Evolutionary conservation across 2,797 vertebrate genomes (phyloP), one percentile per base, ranked within the genome.

Genomic region (Labeo calbasu): DNA sequence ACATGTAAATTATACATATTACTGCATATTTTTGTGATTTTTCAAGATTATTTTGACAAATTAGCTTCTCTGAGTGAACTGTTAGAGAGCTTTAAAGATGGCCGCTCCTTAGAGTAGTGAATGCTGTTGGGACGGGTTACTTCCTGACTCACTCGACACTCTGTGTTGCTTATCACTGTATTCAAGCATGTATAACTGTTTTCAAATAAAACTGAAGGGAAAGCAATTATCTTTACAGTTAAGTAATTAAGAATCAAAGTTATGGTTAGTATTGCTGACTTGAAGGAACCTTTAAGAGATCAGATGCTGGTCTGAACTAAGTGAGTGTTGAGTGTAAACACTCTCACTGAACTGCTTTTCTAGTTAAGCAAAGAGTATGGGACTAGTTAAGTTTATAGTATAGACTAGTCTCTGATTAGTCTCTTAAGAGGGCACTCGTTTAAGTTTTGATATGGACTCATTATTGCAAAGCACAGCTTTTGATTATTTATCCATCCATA

Each of bases 21-120:
- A 2, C 14, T 48, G 40, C 0, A 0, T 4, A 79, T 86, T 73
- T 84, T 19, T 13, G 15, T 40, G 48, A 23, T 28, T 69, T 82
- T 84, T 28, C 0, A 13, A 68, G 76, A 50, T 9, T 48, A 85
- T 79, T 85, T 82, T n/a, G 53, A 86, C 83, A 89, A 83, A 89
- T 87, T 88, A 91, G 80, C 89, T 84, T 14, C 79, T 85, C 61
- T 88, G 25, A 86, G 85, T 46, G 77, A 46, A 86, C 53, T 87
- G 73, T 75, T 80, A 87, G 81, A 79, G 87, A 92, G 90, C 81
- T 92, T 92, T 91, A 92, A 96, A 96, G 92, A 95, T 95, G 94
- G 95, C 94, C 83, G 73, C 94, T 88, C 48, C 84, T 71, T 80
- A 79, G 78, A 81, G 79, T 76, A 79, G 82, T 88, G 76, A 84